A percentile compares a stretch with the other conserved stretches of the same genome.
Evolutionary conservation across 2,888 invertebrate genomes (phyloP).

Genomic region (Plebejus anna): DNA sequence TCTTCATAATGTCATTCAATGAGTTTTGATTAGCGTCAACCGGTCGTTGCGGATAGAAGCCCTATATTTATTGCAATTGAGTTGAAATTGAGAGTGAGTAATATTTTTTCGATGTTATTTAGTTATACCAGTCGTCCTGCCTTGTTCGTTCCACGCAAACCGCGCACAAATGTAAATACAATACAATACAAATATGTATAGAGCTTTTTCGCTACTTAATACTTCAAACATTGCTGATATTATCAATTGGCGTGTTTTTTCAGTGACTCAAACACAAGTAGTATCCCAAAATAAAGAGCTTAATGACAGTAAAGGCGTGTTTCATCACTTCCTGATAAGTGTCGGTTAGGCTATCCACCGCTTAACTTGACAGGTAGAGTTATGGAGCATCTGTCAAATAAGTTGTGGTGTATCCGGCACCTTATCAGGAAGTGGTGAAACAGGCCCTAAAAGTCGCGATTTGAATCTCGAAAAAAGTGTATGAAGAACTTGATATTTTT

Average conservation of each 20-base stretch:
- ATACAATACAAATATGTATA: no score
- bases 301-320: not conserved
- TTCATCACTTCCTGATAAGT: no score
- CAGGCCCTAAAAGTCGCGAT: not conserved
- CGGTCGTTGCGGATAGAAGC: not conserved
- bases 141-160: not conserved
- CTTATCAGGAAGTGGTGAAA: no score
- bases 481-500: not conserved
- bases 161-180: no score
- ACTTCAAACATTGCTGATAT: no score
- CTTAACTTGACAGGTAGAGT: no score
- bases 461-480: not conserved
- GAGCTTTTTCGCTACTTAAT: not conserved
- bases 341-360: no score
- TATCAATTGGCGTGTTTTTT: no score
- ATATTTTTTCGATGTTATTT: not conserved
- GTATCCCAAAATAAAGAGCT: no score
- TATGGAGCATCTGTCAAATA: no score
- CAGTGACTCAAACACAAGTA: no score
- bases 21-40: constrained; percentile 47
- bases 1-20: constrained; percentile 61
- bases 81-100: not conserved
- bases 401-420: no score
- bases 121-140: not conserved
- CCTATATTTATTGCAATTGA: not conserved